These are phyloP conservation scores for Passerculus sandwichensis DNA, from an alignment of 2,797 vertebrate genomes.

Conservation along the genomic window DNA sequence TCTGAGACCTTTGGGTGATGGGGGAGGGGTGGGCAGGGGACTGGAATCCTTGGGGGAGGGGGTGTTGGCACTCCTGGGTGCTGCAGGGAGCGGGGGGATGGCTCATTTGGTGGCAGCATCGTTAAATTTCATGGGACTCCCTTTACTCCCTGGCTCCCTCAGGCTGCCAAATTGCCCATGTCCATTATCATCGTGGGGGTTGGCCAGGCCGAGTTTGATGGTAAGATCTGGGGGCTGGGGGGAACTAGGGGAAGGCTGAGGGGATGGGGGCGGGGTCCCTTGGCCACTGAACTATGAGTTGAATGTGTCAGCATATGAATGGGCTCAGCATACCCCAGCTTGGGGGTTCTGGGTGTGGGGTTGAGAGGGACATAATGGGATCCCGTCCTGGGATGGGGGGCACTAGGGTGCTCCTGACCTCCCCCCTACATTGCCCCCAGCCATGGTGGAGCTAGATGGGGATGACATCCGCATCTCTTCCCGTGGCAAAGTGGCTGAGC, in stretches of 20 bases:
- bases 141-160: neutral
- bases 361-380: neutral
- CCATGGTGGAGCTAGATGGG: slow-evolving; percentile 96
- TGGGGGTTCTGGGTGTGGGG: neutral
- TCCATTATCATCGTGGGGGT: slow-evolving; percentile 97
- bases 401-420: neutral
- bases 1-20: neutral
- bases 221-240: slow-evolving; percentile 60
- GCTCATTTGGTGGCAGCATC: neutral
- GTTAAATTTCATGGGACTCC: neutral
- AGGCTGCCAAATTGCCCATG: slow-evolving; percentile 96
- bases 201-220: slow-evolving; percentile 95
- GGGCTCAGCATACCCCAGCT: neutral
- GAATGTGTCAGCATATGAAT: neutral
- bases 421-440: slow-evolving; percentile 19
- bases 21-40: neutral
- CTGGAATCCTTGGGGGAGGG: neutral
- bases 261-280: rapidly evolving
- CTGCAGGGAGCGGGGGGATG: rapidly evolving
- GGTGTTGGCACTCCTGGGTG: neutral
- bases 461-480: slow-evolving; percentile 94
- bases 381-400: too few relatives aligned
- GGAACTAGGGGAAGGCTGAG: neutral
- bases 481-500: slow-evolving; percentile 89
- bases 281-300: neutral